Conservation (phyloP, 2,113 vertebrate species). For the Thamnaconus septentrionalis region DNA sequence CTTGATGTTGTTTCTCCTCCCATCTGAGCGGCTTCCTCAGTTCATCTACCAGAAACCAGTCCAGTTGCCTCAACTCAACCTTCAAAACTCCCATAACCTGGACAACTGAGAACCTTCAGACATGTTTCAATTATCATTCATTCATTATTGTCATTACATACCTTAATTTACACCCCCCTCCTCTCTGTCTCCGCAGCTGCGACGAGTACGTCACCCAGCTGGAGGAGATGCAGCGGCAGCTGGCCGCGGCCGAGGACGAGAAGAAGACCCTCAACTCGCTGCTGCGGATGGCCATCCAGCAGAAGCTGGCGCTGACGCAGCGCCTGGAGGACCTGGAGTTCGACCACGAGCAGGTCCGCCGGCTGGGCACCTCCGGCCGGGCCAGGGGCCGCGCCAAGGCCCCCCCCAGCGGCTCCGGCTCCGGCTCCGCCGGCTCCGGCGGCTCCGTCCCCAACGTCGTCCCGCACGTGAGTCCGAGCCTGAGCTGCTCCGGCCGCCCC, state of each 20-base stretch:
- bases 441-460: slow-evolving; percentile 58
- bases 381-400: slow-evolving; percentile 73
- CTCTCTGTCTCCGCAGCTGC: slow-evolving; percentile 76
- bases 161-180: background rate
- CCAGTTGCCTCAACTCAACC: too few species aligned
- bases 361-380: slow-evolving; percentile 81
- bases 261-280: slow-evolving; percentile 98
- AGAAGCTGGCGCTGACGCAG: slow-evolving; percentile 97
- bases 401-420: slow-evolving; percentile 53
- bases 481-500: slow-evolving; percentile 78
- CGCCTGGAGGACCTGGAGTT: slow-evolving; percentile 94
- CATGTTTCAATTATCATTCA: background rate
- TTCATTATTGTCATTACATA: too few species aligned
- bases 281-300: slow-evolving; percentile 98
- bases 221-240: slow-evolving; percentile 97
- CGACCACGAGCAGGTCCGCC: slow-evolving; percentile 89
- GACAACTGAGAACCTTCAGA: too few species aligned
- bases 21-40: too few species aligned
- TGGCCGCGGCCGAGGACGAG: slow-evolving; percentile 94
- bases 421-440: slow-evolving; percentile 83
- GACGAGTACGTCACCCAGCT: slow-evolving; percentile 97
- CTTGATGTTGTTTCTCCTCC: too few species aligned
- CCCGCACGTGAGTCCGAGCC: slow-evolving; percentile 89
- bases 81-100: too few species aligned
- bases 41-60: too few species aligned